These are phyloP conservation scores for Tetramorium alpestre DNA, from an alignment of 1,140 invertebrate species.

Conservation along the genomic window DNA sequence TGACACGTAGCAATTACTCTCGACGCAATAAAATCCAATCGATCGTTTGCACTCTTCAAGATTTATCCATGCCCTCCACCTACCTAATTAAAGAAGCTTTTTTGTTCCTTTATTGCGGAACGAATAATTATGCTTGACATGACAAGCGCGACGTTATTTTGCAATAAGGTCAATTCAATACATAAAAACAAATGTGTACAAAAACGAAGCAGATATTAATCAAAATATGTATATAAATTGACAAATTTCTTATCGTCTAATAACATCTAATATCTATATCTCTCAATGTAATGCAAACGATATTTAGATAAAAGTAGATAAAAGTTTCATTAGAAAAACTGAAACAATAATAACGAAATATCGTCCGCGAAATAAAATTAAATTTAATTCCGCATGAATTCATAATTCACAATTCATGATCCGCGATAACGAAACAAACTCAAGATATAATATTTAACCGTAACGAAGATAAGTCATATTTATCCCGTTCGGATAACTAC, in stretches of 20 bases:
- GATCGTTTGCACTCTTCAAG: conserved; percentile 43
- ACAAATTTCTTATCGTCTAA: background rate
- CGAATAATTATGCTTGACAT: conserved; percentile 41
- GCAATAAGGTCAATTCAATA: conserved; percentile 20
- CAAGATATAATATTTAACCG: background rate
- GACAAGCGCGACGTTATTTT: conserved; percentile 27
- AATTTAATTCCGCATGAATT: background rate
- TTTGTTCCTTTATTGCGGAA: background rate
- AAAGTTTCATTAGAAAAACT: background rate
- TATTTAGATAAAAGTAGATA: background rate
- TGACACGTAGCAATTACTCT: conserved; percentile 63
- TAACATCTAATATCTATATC: background rate
- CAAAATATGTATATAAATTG: background rate
- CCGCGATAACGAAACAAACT: background rate
- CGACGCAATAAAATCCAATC: conserved; percentile 62
- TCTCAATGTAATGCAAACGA: background rate
- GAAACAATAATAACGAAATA: background rate
- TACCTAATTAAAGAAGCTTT: conserved; percentile 53
- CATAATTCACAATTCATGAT: background rate
- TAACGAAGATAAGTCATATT: background rate
- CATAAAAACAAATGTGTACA: background rate
- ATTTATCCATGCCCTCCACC: conserved; percentile 44
- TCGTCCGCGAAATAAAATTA: background rate
- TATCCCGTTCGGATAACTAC: background rate
- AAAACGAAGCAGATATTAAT: background rate